Conservation (phyloP, 2,888 invertebrate species). For the Eristalis arbustorum region DNA sequence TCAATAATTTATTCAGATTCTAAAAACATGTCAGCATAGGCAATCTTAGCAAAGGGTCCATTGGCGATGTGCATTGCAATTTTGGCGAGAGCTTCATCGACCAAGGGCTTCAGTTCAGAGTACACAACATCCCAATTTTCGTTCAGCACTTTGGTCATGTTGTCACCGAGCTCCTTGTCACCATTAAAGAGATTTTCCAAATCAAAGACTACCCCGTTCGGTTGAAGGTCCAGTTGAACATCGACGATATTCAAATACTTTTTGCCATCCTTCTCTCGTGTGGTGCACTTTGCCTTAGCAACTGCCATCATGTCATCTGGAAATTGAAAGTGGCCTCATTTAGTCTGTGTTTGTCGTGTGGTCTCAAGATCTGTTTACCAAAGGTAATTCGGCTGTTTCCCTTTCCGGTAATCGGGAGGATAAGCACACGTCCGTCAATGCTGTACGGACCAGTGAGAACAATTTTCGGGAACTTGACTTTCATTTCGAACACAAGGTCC, state of each 20-base stretch:
- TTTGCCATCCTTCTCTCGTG: slow-evolving; percentile 71
- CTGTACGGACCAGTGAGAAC: slow-evolving; percentile 73
- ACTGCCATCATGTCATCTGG: slow-evolving; percentile 53
- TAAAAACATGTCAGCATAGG: slow-evolving; percentile 76
- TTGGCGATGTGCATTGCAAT: slow-evolving; percentile 77
- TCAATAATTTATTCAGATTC: slow-evolving; percentile 21
- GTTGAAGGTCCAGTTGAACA: slow-evolving; percentile 71
- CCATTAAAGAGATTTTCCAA: slow-evolving; percentile 80
- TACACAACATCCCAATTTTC: slow-evolving; percentile 80
- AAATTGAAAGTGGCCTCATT: background rate
- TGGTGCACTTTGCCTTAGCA: slow-evolving; percentile 57
- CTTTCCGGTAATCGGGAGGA: slow-evolving; percentile 59
- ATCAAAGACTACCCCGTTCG: slow-evolving; percentile 71
- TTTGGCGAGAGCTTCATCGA: slow-evolving; percentile 76
- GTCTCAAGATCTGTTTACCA: background rate
- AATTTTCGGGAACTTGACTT: slow-evolving; percentile 72
- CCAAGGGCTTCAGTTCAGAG: slow-evolving; percentile 77
- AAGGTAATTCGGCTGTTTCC: slow-evolving; percentile 25
- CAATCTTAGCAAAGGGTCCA: slow-evolving; percentile 76
- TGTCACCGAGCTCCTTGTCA: slow-evolving; percentile 79
- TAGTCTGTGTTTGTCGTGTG: background rate
- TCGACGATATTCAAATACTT: slow-evolving; percentile 69
- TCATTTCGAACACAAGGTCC: slow-evolving; percentile 67
- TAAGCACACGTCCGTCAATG: slow-evolving; percentile 30
- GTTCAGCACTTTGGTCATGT: slow-evolving; percentile 78